A percentile compares a stretch with the other conserved stretches of the same genome.
Evolutionary conservation across 2,797 vertebrate genomes (phyloP).

Genomic region (Periophthalmus magnuspinnatus): DNA sequence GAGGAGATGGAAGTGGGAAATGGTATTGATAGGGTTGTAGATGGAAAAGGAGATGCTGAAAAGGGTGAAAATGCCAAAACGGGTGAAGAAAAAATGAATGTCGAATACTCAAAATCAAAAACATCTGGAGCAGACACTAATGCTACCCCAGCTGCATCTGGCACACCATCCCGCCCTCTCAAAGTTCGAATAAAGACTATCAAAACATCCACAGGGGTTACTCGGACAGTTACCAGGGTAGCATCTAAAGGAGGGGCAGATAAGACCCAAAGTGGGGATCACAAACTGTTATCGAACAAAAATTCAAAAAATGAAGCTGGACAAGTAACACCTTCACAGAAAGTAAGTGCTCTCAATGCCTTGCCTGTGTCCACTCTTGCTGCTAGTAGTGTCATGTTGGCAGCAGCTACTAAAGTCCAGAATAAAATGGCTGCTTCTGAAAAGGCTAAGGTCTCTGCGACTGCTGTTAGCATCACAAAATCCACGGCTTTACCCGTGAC

Average conservation of each 20-base stretch:
- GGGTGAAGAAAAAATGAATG: conserved; percentile 74
- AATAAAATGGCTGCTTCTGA: conserved; percentile 84
- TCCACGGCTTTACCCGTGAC: conserved; percentile 81
- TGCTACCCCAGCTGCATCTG: conserved; percentile 72
- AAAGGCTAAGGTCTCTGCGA: conserved; percentile 81
- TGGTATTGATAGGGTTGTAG: conserved; percentile 53
- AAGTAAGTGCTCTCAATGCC: conserved; percentile 80
- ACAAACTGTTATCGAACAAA: conserved; percentile 64
- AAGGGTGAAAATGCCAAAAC: conserved; percentile 58
- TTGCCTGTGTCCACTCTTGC: conserved; percentile 88
- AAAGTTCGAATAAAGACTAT: conserved; percentile 97
- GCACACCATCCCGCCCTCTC: conserved; percentile 86
- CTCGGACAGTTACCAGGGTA: conserved; percentile 91
- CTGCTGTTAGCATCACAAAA: conserved; percentile 81
- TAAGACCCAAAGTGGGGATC: conserved; percentile 71
- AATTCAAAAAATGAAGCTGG: conserved; percentile 57
- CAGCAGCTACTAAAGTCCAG: conserved; percentile 93
- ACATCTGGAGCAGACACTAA: conserved; percentile 25
- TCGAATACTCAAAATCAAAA: conserved; percentile 66
- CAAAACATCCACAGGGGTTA: conserved; percentile 93
- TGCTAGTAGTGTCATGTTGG: conserved; percentile 94
- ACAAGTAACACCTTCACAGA: conserved; percentile 57
- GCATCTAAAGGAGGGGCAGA: conserved; percentile 71
- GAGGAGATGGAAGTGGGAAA: conserved; percentile 83
- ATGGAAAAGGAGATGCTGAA: conserved; percentile 59